Evolutionary conservation across 1,140 invertebrate genomes (phyloP), one percentile per base, ranked within the genome.

Genomic region (Apis laboriosa): DNA sequence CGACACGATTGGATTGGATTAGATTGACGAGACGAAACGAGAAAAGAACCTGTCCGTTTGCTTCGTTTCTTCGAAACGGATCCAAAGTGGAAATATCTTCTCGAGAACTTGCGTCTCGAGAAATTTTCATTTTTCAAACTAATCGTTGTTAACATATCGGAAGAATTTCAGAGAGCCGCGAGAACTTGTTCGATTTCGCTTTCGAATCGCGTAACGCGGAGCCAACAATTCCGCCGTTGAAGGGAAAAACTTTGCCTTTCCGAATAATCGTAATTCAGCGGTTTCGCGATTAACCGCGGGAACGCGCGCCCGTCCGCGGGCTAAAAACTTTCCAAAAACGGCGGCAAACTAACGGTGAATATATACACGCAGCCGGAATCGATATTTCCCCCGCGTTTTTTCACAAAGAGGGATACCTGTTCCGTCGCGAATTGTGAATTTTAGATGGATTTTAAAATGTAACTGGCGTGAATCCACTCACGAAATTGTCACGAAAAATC

Each of bases 1-100:
- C 83, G 60, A 71, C 72, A 71, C 73, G 24, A 71, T 84, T 76
- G 60, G 72, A 74, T 34, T 34, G 34, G 34, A 34, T 34, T 34
- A 2, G 34, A 34, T 34, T 24, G 34, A 34, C 34, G 34, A 3
- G 34, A 34, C 34, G 34, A 34, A 9, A 12, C 56, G 51, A 28
- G 24, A 24, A 51, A 28, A 66, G 24, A 24, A 24, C 24, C 24
- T 0, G 24, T 24, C 24, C 24, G 21, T 9, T 64, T 9, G 17
- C 43, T 0, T 3, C 19, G 7, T 11, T 66, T 64, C n/a, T 34
- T 34, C 1, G 34, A 34, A 34, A 34, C 34, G 24, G 24, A 24
- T 24, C 24, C 24, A 24, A 24, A 24, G 24, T 24, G 24, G 24
- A 24, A 24, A 24, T 24, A 34, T 34, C 34, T 34, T 34, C 34